phyloP scores from a whole-genome alignment of 2,113 vertebrate genomes.

The Lontra canadensis region DNA sequence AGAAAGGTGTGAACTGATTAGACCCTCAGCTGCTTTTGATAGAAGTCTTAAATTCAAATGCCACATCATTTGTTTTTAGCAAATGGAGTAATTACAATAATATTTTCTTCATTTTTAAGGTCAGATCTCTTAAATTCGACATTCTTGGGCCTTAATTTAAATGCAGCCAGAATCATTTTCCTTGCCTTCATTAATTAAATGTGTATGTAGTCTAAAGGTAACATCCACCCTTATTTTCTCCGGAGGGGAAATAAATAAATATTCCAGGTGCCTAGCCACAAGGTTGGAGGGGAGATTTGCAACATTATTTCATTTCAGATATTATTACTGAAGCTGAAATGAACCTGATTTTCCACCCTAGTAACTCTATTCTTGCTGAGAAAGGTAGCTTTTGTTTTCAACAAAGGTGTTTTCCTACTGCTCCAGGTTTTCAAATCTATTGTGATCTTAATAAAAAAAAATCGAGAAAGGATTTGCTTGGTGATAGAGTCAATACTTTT shows the following conservation, averaged over 20 bases:
- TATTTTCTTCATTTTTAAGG: constrained; percentile 79
- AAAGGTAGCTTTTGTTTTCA: constrained; percentile 49
- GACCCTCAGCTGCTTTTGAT: constrained; percentile 72
- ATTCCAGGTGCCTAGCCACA: constrained; percentile 19
- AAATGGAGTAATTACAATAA: constrained; percentile 80
- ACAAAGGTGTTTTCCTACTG: not conserved
- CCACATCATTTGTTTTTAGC: constrained; percentile 77
- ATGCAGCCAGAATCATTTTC: constrained; percentile 57
- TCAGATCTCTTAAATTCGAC: constrained; percentile 69
- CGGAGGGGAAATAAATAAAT: constrained; percentile 61
- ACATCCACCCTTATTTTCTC: constrained; percentile 33
- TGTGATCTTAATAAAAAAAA: not conserved
- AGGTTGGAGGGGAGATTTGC: not conserved
- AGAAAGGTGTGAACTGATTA: constrained; percentile 80
- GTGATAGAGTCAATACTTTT: constrained; percentile 8
- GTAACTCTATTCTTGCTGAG: constrained; percentile 27
- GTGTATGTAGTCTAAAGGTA: constrained; percentile 73
- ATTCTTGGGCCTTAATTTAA: constrained; percentile 51
- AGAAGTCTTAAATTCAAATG: constrained; percentile 80
- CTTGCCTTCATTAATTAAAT: constrained; percentile 75
- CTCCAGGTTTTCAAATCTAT: not conserved
- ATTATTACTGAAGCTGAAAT: constrained; percentile 60
- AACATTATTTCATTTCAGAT: constrained; percentile 50
- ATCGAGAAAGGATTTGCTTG: not conserved
- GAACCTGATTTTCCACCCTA: constrained; percentile 47